Evolutionary conservation across 2,797 vertebrate genomes (phyloP).

Genomic region (Austrolebias charrua): DNA sequence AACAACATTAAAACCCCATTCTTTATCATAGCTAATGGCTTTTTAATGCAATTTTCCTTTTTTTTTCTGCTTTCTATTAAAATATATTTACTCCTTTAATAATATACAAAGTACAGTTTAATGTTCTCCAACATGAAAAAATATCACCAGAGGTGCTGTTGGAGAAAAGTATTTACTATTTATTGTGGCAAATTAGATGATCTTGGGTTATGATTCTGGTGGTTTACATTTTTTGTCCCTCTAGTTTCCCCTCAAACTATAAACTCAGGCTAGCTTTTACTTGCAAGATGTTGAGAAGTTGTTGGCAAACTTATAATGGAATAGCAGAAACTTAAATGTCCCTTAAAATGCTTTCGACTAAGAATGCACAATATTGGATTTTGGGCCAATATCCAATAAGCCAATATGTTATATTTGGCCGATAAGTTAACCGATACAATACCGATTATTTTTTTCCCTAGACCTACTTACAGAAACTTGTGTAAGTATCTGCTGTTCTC

Average conservation of each 20-base stretch:
- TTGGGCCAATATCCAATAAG: no score
- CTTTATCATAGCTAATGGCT: slow-evolving; percentile 41
- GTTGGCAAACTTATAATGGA: no score
- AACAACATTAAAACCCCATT: slow-evolving; percentile 36
- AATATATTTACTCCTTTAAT: slow-evolving; percentile 23
- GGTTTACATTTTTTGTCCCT: not conserved
- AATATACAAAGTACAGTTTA: slow-evolving; percentile 26
- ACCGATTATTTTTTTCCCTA: no score
- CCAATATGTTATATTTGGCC: no score
- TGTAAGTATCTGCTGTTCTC: no score
- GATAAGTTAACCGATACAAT: no score
- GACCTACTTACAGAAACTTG: no score
- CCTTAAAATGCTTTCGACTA: no score
- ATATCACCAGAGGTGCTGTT: not conserved
- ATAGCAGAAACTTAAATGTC: no score
- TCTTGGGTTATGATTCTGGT: not conserved
- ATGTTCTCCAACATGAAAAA: not conserved
- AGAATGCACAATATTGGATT: no score
- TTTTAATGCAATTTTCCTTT: slow-evolving; percentile 40
- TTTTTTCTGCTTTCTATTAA: slow-evolving; percentile 26
- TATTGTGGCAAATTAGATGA: not conserved
- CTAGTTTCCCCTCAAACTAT: slow-evolving; percentile 2
- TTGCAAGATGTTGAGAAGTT: not conserved
- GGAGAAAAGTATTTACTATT: not conserved
- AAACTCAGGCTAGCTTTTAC: not conserved